phyloP scores from a whole-genome alignment of 1,140 invertebrate genomes.

The Caenorhabditis inopinata region DNA sequence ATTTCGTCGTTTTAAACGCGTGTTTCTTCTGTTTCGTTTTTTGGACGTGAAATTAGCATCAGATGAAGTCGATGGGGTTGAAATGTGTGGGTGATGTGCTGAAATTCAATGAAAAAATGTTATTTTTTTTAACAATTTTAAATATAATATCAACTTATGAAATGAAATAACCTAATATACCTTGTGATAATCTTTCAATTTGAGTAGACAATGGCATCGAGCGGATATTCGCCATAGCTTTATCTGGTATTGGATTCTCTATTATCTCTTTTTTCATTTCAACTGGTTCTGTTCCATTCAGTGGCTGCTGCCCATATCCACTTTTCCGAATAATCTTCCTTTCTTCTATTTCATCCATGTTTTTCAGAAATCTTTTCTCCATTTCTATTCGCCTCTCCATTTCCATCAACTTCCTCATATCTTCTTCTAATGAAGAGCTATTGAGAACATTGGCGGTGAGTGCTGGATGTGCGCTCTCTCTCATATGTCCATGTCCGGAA shows the following conservation, averaged over 20 bases:
- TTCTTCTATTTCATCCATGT: neutral
- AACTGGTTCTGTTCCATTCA: neutral
- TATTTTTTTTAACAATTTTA: too few relatives aligned
- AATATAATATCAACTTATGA: too few relatives aligned
- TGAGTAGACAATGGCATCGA: too few relatives aligned
- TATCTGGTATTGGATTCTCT: neutral
- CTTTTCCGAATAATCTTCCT: neutral
- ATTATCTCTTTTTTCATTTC: neutral
- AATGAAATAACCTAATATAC: too few relatives aligned
- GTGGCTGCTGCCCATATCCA: neutral
- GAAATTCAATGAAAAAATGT: too few relatives aligned
- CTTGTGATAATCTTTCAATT: too few relatives aligned
- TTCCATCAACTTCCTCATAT: constrained; percentile 11
- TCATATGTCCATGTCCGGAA: neutral
- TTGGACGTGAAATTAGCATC: neutral
- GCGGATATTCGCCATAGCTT: too few relatives aligned
- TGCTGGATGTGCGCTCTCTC: neutral
- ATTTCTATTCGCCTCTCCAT: neutral
- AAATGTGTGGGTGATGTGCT: too few relatives aligned
- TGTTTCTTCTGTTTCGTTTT: neutral
- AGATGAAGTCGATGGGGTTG: too few relatives aligned
- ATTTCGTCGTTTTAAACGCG: neutral
- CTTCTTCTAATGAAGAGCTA: neutral
- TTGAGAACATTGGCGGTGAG: neutral
- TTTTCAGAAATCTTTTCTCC: neutral